Evolutionary conservation across 2,797 vertebrate genomes (phyloP).

Genomic region (Chromis chromis): DNA sequence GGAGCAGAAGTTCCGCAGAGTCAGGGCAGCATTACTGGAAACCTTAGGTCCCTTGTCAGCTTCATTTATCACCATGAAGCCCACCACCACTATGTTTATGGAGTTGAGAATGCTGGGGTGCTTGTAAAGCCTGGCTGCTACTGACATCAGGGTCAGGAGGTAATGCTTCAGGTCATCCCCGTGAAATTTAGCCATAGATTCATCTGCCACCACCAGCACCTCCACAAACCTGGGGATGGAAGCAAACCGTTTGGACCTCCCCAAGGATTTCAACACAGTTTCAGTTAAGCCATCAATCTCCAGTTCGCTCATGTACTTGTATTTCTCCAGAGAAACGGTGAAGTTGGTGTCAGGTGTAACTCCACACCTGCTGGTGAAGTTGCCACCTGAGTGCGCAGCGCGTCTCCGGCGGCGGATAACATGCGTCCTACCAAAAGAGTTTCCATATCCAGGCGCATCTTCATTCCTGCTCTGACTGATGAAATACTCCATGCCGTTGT

Average conservation of each 20-base stretch:
- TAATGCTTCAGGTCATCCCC: constrained; percentile 95
- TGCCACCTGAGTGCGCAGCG: constrained; percentile 56
- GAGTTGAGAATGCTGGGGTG: constrained; percentile 97
- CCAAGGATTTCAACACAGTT: constrained; percentile 72
- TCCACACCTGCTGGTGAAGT: constrained; percentile 88
- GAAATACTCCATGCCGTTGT: constrained; percentile 89
- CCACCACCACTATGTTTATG: constrained; percentile 93
- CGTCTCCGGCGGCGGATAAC: constrained; percentile 86
- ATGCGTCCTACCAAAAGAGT: constrained; percentile 80
- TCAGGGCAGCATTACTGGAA: constrained; percentile 93
- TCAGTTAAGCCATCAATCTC: constrained; percentile 55
- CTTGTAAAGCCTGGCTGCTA: constrained; percentile 94
- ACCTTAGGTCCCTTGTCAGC: constrained; percentile 95
- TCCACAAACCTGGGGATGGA: constrained; percentile 95
- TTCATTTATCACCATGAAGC: constrained; percentile 91
- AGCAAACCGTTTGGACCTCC: constrained; percentile 91
- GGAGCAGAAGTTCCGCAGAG: constrained; percentile 95
- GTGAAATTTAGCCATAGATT: constrained; percentile 96
- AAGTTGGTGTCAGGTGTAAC: constrained; percentile 86
- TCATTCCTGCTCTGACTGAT: constrained; percentile 82
- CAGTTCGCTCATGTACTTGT: constrained; percentile 78
- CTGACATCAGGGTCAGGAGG: constrained; percentile 94
- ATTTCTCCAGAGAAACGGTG: constrained; percentile 87
- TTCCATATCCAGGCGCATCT: constrained; percentile 51
- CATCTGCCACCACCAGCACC: constrained; percentile 95